Conservation (phyloP, 2,113 vertebrate genomes). For the Eupsittula cactorum region DNA sequence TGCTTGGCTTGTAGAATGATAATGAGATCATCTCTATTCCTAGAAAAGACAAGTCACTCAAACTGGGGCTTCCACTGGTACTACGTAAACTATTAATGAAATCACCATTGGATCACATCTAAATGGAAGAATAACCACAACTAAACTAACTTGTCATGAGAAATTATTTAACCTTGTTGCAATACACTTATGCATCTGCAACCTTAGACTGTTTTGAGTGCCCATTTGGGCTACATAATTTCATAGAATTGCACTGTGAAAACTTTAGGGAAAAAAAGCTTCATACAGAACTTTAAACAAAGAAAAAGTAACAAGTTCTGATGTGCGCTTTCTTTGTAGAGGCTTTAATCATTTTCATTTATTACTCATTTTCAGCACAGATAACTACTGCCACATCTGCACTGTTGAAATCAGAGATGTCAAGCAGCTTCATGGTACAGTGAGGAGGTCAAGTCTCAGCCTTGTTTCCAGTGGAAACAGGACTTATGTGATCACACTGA, state of each 20-base stretch:
- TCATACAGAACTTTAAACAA: neutral
- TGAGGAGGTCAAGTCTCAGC: neutral
- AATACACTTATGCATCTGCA: neutral
- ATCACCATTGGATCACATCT: accelerated
- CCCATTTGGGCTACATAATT: neutral
- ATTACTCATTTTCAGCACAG: neutral
- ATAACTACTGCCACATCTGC: neutral
- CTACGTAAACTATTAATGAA: neutral
- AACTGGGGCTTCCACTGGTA: neutral
- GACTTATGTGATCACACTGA: neutral
- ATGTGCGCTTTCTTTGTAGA: neutral
- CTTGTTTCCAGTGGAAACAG: neutral
- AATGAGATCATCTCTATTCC: neutral
- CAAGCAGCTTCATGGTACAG: neutral
- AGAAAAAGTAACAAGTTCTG: neutral
- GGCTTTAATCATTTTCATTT: neutral
- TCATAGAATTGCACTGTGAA: neutral
- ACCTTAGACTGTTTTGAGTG: neutral
- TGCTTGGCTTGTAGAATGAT: neutral
- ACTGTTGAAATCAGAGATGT: neutral
- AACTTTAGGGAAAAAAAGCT: neutral
- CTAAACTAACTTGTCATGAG: neutral
- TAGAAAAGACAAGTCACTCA: neutral
- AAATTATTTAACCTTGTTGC: neutral
- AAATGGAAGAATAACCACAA: neutral